Percentiles rank a stretch among this genome's conserved stretches.
Evolutionary conservation across 2,888 invertebrate genomes (phyloP).

Genomic region (Steromphala cineraria): DNA sequence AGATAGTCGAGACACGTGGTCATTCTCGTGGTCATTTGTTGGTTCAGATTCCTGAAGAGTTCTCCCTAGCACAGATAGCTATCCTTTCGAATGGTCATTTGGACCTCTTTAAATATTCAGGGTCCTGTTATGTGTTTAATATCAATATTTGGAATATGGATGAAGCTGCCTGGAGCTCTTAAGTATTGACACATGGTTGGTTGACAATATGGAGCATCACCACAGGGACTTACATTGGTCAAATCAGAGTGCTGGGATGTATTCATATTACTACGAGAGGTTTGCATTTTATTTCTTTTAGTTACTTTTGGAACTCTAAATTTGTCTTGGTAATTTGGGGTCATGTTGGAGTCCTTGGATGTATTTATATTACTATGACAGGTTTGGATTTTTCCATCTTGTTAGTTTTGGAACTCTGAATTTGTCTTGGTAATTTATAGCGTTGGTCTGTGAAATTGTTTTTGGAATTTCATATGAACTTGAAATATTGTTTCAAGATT

Average conservation of each 20-base stretch:
- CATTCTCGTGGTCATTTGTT: too few species aligned
- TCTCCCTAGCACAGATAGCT: too few species aligned
- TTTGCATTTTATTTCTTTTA: background rate
- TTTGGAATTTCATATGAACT: too few species aligned
- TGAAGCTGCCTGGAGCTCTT: background rate
- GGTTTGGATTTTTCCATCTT: background rate
- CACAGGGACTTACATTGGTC: background rate
- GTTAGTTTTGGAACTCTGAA: too few species aligned
- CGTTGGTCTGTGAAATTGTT: too few species aligned
- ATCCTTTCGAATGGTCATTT: background rate
- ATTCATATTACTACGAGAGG: background rate
- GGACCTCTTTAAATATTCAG: background rate
- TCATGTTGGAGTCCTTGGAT: background rate
- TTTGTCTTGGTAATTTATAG: too few species aligned
- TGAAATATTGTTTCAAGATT: too few species aligned
- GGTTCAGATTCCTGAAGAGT: too few species aligned
- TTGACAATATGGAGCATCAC: background rate
- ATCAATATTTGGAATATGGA: slow-evolving; percentile 15
- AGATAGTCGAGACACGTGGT: too few species aligned
- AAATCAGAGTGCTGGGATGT: background rate
- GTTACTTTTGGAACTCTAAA: too few species aligned
- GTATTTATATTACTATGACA: background rate
- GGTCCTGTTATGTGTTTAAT: background rate
- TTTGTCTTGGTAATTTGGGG: background rate
- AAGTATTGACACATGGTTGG: background rate